Base-by-base conservation (phyloP, 2,113 vertebrate species). In the Pelodiscus sinensis region DNA sequence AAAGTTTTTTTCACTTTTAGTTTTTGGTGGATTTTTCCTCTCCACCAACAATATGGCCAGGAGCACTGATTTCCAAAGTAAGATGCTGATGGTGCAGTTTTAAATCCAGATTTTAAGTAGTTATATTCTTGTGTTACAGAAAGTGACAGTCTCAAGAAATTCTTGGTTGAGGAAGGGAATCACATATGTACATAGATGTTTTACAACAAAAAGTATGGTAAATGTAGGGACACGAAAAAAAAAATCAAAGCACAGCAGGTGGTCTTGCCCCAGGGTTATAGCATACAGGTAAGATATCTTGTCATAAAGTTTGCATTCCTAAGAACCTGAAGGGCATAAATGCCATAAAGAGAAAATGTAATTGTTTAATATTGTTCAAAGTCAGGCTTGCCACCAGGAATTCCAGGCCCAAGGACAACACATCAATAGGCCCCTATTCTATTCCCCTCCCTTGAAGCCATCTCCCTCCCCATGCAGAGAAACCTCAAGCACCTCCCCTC, bases 41-140 rank as follows among this genome's bases (percentile, higher is more conserved):
- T 2, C 95, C 73, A 92, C 80, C 88, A 78, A 92, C 54, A 95
- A 86, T 84, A 88, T 84, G 90, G 93, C 93, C 94, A 35, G 52
- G 25, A 93, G 90, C 86, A 80, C 56, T 73, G 88, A 89, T 96
- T 96, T 94, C 86, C 94, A 91, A 95, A 81, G 73, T 11, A 22
- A 58, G 57, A 81, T 35, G 25, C 12, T 56, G 18, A 84, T 90
- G 90, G 78, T 85, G 57, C 84, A 83, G 81, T 85, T 79, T 95
- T 93, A 87, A 91, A 87, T 94, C 87, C 79, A 85, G 60, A 90
- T 86, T 94, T 82, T 80, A 91, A 58, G 35, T 55, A 75, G 62
- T 94, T 95, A 85, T 91, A 91, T 85, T 87, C 84, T 25, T 87
- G 29, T 22, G 22, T 51, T 27, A 82, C 78, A 91, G 84, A 88